Conservation (phyloP, 1,140 invertebrate species). For the Pseudomyrmex gracilis region DNA sequence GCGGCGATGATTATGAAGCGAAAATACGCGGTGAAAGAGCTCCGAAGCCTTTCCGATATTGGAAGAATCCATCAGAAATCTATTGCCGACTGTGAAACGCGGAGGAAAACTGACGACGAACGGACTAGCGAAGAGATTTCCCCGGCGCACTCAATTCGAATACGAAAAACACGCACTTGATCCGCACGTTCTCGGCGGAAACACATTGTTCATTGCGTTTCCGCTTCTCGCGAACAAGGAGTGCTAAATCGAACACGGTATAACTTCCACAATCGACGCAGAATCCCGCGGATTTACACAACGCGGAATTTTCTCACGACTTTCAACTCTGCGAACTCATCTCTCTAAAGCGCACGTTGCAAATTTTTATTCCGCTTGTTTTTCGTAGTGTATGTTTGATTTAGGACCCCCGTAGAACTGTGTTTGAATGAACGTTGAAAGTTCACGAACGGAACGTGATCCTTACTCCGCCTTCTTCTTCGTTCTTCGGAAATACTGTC, state of each 20-base stretch:
- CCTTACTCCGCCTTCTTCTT: background rate
- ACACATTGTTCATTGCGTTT: conserved; percentile 23
- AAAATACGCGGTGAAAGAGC: conserved; percentile 13
- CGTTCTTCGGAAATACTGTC: conserved; percentile 5
- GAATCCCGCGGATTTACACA: conserved; percentile 34
- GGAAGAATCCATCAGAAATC: conserved; percentile 46
- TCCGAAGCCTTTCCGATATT: conserved; percentile 5
- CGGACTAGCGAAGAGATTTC: background rate
- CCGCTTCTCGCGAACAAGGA: background rate
- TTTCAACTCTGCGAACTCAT: conserved; percentile 12
- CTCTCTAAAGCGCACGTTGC: background rate
- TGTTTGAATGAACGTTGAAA: background rate
- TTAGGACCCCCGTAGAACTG: background rate
- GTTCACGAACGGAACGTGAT: background rate
- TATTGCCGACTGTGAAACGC: background rate
- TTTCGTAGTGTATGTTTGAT: background rate
- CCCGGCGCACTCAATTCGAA: background rate
- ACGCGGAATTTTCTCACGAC: conserved; percentile 22
- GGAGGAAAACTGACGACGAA: background rate
- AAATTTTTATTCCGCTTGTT: conserved; percentile 32
- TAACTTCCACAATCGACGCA: conserved; percentile 34
- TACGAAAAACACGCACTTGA: conserved; percentile 33
- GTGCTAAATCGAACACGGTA: background rate
- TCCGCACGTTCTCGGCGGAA: conserved; percentile 1
- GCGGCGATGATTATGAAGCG: background rate